A percentile compares a stretch with the other conserved stretches of the same genome.
Conservation (phyloP, 2,888 invertebrate species). For the Lithosia quadra region DNA sequence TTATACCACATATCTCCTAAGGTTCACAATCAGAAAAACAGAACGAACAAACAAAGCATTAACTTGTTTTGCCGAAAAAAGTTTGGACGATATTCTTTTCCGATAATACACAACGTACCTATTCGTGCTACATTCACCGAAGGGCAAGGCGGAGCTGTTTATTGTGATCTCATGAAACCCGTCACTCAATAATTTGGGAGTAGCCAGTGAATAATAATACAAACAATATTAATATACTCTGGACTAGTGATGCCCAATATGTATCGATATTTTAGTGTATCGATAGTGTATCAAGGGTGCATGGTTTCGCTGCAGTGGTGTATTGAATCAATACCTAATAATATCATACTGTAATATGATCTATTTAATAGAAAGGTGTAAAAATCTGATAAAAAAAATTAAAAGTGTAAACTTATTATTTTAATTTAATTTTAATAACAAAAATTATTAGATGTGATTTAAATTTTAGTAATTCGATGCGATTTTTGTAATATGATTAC, state of each 20-base stretch:
- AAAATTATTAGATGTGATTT: too few relatives aligned
- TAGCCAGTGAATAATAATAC: slow-evolving; percentile 40
- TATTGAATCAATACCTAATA: too few relatives aligned
- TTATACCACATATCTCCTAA: neutral
- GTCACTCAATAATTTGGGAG: slow-evolving; percentile 46
- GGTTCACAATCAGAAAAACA: neutral
- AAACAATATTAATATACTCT: slow-evolving; percentile 16
- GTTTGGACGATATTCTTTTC: slow-evolving; percentile 13
- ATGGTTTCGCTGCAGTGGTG: too few relatives aligned
- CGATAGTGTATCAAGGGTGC: neutral
- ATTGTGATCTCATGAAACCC: slow-evolving; percentile 47
- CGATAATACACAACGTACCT: slow-evolving; percentile 12
- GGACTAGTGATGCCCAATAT: neutral
- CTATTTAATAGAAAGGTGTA: too few relatives aligned
- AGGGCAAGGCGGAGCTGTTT: slow-evolving; percentile 27
- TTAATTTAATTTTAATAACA: too few relatives aligned
- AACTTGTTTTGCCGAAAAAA: slow-evolving; percentile 29
- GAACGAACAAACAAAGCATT: slow-evolving; percentile 6
- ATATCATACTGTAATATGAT: too few relatives aligned
- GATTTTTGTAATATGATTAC: too few relatives aligned
- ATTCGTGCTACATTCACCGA: neutral
- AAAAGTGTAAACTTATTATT: too few relatives aligned
- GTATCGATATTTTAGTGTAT: neutral
- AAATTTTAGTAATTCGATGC: too few relatives aligned
- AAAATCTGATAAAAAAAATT: too few relatives aligned